Conservation (phyloP, 2,888 invertebrate species). For the Lasioglossum pauxillum region DNA sequence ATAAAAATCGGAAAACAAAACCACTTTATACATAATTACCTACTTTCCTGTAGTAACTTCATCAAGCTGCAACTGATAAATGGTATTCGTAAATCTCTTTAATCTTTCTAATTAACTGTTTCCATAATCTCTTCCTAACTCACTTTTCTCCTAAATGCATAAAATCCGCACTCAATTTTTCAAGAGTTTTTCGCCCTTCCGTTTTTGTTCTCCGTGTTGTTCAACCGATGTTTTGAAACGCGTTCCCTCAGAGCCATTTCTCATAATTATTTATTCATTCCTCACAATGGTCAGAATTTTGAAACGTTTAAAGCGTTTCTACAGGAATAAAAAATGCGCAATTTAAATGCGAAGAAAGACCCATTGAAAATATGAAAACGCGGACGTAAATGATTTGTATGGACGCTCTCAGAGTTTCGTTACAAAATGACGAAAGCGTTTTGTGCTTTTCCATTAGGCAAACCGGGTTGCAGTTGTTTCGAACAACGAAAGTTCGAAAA, state of each 20-base stretch:
- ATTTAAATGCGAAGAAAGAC: neutral
- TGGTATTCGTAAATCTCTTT: neutral
- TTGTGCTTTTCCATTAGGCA: neutral
- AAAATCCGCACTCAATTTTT: neutral
- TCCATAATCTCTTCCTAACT: no score
- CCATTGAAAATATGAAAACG: neutral
- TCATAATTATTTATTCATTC: neutral
- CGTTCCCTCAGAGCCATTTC: neutral
- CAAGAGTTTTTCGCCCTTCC: neutral
- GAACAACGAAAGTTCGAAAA: neutral
- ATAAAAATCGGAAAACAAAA: no score
- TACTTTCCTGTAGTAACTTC: no score
- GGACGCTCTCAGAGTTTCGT: neutral
- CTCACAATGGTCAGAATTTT: neutral
- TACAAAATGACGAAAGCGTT: neutral
- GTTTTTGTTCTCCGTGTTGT: no score
- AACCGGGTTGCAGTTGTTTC: neutral
- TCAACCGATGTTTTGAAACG: no score
- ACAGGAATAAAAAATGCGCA: neutral
- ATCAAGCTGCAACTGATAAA: neutral
- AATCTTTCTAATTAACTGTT: neutral
- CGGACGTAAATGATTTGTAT: neutral
- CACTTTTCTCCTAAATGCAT: neutral
- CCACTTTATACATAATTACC: no score
- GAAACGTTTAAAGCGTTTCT: neutral